These are phyloP conservation scores for Anarrhichthys ocellatus DNA, from an alignment of 2,113 vertebrate species.

Conservation along the genomic window DNA sequence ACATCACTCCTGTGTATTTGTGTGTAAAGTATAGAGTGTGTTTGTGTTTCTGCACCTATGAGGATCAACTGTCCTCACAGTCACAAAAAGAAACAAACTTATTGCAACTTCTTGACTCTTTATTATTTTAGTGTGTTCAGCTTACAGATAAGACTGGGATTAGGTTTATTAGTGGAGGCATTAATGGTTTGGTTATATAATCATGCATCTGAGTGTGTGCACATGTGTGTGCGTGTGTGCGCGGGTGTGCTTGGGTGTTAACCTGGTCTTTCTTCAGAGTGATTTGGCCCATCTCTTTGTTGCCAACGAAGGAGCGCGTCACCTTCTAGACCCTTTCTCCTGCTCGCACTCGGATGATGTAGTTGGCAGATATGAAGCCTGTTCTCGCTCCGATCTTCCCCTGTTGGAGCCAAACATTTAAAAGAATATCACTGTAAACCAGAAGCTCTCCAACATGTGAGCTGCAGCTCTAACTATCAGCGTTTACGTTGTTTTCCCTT, in stretches of 20 bases:
- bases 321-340: conserved; percentile 90
- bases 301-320: conserved; percentile 90
- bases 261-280: conserved; percentile 95
- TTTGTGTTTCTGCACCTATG: neutral
- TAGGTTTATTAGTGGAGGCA: neutral
- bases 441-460: neutral
- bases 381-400: conserved; percentile 89
- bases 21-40: neutral
- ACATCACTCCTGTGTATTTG: neutral
- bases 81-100: neutral
- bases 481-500: neutral
- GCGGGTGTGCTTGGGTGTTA: conserved; percentile 17
- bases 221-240: neutral
- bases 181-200: conserved; percentile 10
- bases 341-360: conserved; percentile 90
- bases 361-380: conserved; percentile 90
- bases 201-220: neutral
- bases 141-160: neutral
- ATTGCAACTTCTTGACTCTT: neutral
- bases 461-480: neutral
- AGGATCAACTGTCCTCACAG: neutral
- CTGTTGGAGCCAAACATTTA: conserved; percentile 68
- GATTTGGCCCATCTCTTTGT: conserved; percentile 92
- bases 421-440: neutral
- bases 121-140: too few species aligned